Base-by-base conservation (phyloP, 1,140 invertebrate genomes). In the Doryteuthis pealeii region DNA sequence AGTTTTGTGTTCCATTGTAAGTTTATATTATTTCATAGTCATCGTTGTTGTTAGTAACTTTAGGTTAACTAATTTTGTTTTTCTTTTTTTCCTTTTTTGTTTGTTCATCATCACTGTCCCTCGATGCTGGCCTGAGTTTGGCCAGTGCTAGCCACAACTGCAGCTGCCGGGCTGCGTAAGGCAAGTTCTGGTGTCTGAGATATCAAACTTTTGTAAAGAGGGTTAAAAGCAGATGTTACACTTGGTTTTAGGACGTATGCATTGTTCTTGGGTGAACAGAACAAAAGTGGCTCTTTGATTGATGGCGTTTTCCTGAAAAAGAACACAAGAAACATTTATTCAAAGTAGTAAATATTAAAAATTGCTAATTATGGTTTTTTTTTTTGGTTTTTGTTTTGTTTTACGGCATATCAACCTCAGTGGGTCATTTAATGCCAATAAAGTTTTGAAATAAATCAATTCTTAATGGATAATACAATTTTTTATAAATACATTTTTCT, bases 241-340 rank as follows among this genome's bases (percentile, higher is more conserved):
- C 93, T 94, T 72, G 93, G 93, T 82, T 92, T 92, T 82, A 95
- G 89, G 79, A 93, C 92, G 89, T 94, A 94, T 84, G 91, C 90
- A 82, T 90, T 91, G 68, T 92, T 91, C 82, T 93, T 93, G 77
- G 88, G 80, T 35, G 89, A 86, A 87, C 85, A 78, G 70, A 80
- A 83, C 32, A 83, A 49, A 68, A 82, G 76, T 54, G 79, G 80
- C 72, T 81, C 80, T 72, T 84, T 84, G 54, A 82, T 81, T 22
- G 75, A 76, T 49, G 83, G 80, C 73, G 83, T 86, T 88, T 77
- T 89, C 87, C 85, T 85, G 75, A n/a, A 78, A 81, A 45, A 71
- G 73, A 78, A 72, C 74, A 70, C 66, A 58, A 54, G 28, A 70
- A 54, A 66, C 65, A 26, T 49, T 62, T n/a, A 30, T 62, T 15